A percentile compares a stretch with the other conserved stretches of the same genome.
These are phyloP conservation scores for Erebia epiphron DNA, from an alignment of 2,888 invertebrate genomes.

Conservation along the genomic window DNA sequence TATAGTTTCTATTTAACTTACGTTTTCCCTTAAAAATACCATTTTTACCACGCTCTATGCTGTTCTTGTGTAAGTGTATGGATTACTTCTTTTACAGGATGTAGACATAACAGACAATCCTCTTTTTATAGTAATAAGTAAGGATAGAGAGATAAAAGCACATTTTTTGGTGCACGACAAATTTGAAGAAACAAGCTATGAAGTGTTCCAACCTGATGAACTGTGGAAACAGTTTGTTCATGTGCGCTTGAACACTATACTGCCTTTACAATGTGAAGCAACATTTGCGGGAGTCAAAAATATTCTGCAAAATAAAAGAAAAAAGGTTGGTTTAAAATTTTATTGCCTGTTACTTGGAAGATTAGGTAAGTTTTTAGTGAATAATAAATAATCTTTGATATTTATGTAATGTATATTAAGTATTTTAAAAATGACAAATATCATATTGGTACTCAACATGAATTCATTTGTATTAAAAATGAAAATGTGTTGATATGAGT, in stretches of 20 bases:
- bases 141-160: slow-evolving; percentile 81
- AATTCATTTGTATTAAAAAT: no score
- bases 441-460: no score
- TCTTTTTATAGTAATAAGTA: slow-evolving; percentile 84
- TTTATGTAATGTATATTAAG: no score
- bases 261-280: slow-evolving; percentile 86
- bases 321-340: slow-evolving; percentile 74
- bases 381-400: no score
- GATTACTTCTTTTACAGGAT: slow-evolving; percentile 65
- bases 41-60: neutral
- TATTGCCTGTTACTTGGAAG: no score
- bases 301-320: slow-evolving; percentile 85
- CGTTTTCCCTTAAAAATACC: neutral
- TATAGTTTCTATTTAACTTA: neutral
- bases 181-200: slow-evolving; percentile 85
- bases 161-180: slow-evolving; percentile 88
- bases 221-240: slow-evolving; percentile 88
- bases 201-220: slow-evolving; percentile 84
- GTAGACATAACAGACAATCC: slow-evolving; percentile 92
- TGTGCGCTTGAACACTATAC: slow-evolving; percentile 85
- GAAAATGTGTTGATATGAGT: no score
- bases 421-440: no score
- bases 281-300: slow-evolving; percentile 83
- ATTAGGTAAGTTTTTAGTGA: no score
- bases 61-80: neutral